Evolutionary conservation across 2,113 vertebrate species (phyloP).

Genomic region (Zosterops pallidus): DNA sequence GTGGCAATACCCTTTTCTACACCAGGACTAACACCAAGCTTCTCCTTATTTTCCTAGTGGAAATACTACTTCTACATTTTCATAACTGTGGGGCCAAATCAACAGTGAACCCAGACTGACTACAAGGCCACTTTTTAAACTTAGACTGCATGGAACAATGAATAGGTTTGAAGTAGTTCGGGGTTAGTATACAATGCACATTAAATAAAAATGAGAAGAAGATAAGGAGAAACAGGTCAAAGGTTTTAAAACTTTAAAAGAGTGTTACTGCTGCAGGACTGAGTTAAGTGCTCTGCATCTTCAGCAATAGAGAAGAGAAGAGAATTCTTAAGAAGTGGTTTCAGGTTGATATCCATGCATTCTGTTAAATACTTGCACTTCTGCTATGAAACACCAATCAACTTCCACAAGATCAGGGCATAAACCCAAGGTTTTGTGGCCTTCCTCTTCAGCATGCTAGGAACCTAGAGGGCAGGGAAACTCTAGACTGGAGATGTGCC

Average conservation of each 20-base stretch:
- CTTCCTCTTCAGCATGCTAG: neutral
- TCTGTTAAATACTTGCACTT: neutral
- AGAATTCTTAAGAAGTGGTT: neutral
- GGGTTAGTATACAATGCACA: neutral
- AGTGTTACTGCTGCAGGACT: neutral
- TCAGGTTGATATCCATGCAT: neutral
- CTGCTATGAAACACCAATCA: neutral
- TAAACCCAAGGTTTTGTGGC: neutral
- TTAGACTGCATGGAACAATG: neutral
- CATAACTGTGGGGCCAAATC: neutral
- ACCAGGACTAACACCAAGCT: neutral
- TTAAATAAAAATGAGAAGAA: neutral
- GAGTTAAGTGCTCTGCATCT: neutral
- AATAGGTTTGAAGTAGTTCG: neutral
- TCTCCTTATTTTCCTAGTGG: neutral
- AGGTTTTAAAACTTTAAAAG: neutral
- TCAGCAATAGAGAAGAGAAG: neutral
- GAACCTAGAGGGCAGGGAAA: neutral
- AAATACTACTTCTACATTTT: neutral
- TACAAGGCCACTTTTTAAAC: neutral
- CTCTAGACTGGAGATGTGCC: neutral
- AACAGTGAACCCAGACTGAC: neutral
- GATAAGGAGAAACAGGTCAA: neutral
- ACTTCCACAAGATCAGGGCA: neutral
- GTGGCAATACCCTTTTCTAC: neutral